Evolutionary conservation across 2,888 invertebrate genomes (phyloP), one percentile per base, ranked within the genome.

Genomic region (Trisateles emortualis): DNA sequence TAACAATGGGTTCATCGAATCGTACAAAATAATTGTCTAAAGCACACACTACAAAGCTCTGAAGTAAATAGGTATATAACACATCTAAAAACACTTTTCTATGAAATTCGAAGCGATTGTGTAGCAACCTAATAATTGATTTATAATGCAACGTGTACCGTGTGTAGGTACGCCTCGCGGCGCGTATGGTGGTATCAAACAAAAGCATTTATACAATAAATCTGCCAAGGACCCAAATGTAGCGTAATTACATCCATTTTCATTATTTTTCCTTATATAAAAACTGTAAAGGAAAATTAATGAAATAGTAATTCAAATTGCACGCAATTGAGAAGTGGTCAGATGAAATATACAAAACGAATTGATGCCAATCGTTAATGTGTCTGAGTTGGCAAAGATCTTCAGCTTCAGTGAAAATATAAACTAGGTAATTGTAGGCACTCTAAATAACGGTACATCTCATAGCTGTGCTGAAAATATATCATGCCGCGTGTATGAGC

Each of bases 401-500:
- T 64, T 64, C 63, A 60, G 64, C 56, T 56, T 59, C 57, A 58
- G 62, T 61, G 59, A 66, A 61, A 54, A 69, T 68, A 69, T 59
- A 66, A 68, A 69, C 67, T 66, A 72, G 22, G 30, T 64, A 60
- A 54, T 59, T 70, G 67, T 74, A 71, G 73, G 72, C 74, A 78
- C 59, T 84, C 82, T 82, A 83, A n/a, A 66, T 65, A 80, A 57
- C 76, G 77, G 74, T 74, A 64, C 76, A 68, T 69, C 22, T 69
- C 65, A 63, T 81, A 83, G 80, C 80, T 76, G 84, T 84, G 83
- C 82, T 76, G 71, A 74, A 79, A 74, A 72, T 78, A 76, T 63
- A 72, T 72, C 88, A 87, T 87, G 88, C 89, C 82, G 78, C 73
- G 78, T 81, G 81, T 78, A 67, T 70, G 72, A 70, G 72, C 74